These are phyloP conservation scores for Scomber scombrus DNA, from an alignment of 2,113 vertebrate genomes.

Conservation along the genomic window DNA sequence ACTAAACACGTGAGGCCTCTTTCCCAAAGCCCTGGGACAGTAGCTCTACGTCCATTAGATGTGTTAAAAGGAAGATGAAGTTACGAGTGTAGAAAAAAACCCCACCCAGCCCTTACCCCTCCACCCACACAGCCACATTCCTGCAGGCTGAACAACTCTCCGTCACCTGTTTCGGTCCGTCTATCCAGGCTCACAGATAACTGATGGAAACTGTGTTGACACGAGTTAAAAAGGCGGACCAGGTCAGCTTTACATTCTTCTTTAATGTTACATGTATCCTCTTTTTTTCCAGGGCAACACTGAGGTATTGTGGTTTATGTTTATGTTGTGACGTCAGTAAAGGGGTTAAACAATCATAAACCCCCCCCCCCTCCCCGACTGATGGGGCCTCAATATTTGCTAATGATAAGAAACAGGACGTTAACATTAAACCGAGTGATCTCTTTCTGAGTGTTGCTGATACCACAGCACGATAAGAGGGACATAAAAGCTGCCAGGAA, in stretches of 20 bases:
- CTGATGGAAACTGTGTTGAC: conserved; percentile 45
- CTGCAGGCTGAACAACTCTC: conserved; percentile 17
- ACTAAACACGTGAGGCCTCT: conserved; percentile 32
- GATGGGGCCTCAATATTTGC: conserved; percentile 54
- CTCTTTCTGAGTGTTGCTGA: conserved; percentile 8
- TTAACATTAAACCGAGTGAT: conserved; percentile 42
- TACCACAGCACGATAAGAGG: conserved; percentile 13
- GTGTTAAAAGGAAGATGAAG: conserved; percentile 42
- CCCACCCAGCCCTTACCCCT: conserved; percentile 35
- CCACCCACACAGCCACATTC: conserved; percentile 42
- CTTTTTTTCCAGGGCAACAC: conserved; percentile 7
- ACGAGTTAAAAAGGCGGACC: not conserved
- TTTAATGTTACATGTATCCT: conserved; percentile 4
- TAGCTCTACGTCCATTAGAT: not conserved
- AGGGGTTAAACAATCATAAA: conserved; percentile 54
- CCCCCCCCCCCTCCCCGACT: not conserved
- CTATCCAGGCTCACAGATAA: conserved; percentile 22
- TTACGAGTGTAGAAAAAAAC: conserved; percentile 62
- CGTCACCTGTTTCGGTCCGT: conserved; percentile 78
- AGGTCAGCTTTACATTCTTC: conserved; percentile 31
- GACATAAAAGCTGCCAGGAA: not conserved
- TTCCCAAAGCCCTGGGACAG: conserved; percentile 41
- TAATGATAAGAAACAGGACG: conserved; percentile 56
- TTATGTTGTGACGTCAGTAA: conserved; percentile 37
- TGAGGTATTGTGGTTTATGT: not conserved